Percentiles rank a stretch among this genome's conserved stretches.
Conservation (phyloP, 2,888 invertebrate species). For the Lasiommata megera region DNA sequence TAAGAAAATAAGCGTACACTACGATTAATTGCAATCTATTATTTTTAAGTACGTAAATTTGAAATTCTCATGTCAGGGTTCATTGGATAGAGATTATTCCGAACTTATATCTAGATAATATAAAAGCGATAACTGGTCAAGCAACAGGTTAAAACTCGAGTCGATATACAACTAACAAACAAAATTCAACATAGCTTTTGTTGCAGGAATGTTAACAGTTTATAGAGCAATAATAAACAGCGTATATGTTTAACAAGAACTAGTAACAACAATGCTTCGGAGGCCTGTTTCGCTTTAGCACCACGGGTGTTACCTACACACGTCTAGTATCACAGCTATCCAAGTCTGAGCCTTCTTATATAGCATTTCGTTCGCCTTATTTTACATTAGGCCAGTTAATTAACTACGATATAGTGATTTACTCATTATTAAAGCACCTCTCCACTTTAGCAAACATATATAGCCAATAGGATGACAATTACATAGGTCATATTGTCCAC, state of each 20-base stretch:
- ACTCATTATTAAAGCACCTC: background rate
- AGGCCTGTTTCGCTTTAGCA: slow-evolving; percentile 70
- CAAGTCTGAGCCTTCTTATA: slow-evolving; percentile 23
- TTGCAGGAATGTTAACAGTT: slow-evolving; percentile 79
- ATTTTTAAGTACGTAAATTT: slow-evolving; percentile 74
- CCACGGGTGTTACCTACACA: slow-evolving; percentile 54
- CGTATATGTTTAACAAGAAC: slow-evolving; percentile 64
- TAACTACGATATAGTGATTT: background rate
- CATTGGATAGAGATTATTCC: slow-evolving; percentile 59
- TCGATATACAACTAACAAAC: slow-evolving; percentile 72
- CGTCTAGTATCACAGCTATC: slow-evolving; percentile 52
- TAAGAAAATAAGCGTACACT: slow-evolving; percentile 68
- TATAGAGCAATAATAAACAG: slow-evolving; percentile 73
- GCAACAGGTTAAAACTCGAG: slow-evolving; percentile 58
- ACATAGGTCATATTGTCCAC: too few species aligned
- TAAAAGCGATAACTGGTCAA: slow-evolving; percentile 68
- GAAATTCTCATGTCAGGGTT: slow-evolving; percentile 65
- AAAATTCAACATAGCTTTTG: slow-evolving; percentile 76
- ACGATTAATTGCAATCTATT: slow-evolving; percentile 55
- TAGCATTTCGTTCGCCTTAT: background rate
- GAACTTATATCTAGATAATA: slow-evolving; percentile 62
- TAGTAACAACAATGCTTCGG: slow-evolving; percentile 67
- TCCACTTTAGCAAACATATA: too few species aligned
- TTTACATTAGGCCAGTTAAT: slow-evolving; percentile 8
- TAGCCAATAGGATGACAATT: too few species aligned